These are phyloP conservation scores for Hippocampus abdominalis DNA, from an alignment of 2,113 vertebrate genomes.

Conservation along the genomic window DNA sequence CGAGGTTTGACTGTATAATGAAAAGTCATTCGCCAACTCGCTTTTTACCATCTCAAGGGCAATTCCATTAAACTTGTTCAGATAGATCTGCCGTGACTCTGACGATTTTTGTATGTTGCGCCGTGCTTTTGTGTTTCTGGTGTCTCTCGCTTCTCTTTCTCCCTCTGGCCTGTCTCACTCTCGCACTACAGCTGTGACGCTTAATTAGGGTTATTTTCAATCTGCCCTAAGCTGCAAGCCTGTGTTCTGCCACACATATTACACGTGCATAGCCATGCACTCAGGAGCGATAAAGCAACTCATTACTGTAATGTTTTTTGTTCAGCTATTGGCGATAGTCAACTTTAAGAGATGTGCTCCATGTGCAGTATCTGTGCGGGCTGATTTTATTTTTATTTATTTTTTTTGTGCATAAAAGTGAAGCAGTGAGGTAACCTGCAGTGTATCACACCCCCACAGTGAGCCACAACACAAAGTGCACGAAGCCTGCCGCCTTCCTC, in stretches of 20 bases:
- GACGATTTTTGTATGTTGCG: background rate
- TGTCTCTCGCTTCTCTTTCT: constrained; percentile 8
- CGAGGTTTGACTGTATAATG: too few relatives aligned
- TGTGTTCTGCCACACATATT: constrained; percentile 15
- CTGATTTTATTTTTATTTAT: background rate
- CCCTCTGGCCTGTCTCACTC: constrained; percentile 33
- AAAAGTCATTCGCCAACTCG: too few relatives aligned
- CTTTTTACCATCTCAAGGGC: background rate
- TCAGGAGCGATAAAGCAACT: constrained; percentile 11
- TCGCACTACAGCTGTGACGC: constrained; percentile 48
- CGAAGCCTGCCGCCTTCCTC: constrained; percentile 24
- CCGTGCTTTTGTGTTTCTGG: background rate
- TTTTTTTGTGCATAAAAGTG: constrained; percentile 27
- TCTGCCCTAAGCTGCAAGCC: constrained; percentile 42
- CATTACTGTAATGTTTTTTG: background rate
- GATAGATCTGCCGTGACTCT: background rate
- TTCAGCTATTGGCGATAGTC: background rate
- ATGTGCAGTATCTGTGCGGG: background rate
- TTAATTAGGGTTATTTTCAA: constrained; percentile 60
- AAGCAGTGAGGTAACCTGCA: constrained; percentile 44
- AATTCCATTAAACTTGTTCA: background rate
- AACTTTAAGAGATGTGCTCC: background rate
- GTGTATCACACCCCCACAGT: constrained; percentile 66
- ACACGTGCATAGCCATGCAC: constrained; percentile 17
- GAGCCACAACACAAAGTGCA: constrained; percentile 54